These are phyloP conservation scores for Bombyx mandarina DNA, from an alignment of 1,140 invertebrate genomes.

Conservation along the genomic window DNA sequence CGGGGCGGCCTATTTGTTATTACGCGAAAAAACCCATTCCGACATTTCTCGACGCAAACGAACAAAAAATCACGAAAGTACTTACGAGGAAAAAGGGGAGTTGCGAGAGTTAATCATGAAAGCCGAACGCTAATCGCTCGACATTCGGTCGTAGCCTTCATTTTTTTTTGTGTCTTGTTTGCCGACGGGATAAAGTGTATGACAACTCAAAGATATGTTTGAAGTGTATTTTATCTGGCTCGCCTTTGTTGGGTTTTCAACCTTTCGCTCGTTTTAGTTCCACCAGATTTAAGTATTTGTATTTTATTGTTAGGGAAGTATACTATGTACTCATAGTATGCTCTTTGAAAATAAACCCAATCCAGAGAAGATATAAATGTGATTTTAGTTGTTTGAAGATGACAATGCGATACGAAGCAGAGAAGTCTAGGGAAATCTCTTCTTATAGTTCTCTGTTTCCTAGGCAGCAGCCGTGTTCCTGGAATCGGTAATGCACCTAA, in stretches of 20 bases:
- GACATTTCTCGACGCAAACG: slow-evolving; percentile 22
- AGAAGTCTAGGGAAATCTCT: too few relatives aligned
- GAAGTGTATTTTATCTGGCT: slow-evolving; percentile 25
- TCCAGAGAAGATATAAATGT: too few relatives aligned
- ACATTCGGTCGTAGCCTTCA: slow-evolving; percentile 22
- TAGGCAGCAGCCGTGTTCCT: too few relatives aligned
- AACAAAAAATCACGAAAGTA: slow-evolving; percentile 28
- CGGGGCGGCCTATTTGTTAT: slow-evolving; percentile 43
- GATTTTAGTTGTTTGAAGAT: too few relatives aligned
- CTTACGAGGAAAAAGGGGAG: slow-evolving; percentile 29
- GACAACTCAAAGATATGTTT: slow-evolving; percentile 31
- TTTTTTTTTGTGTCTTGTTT: slow-evolving; percentile 34
- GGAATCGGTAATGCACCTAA: too few relatives aligned
- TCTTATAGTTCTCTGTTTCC: too few relatives aligned
- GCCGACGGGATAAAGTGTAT: slow-evolving; percentile 30
- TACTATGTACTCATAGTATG: too few relatives aligned
- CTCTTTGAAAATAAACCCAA: too few relatives aligned
- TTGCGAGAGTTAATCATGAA: slow-evolving; percentile 50
- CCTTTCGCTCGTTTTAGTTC: neutral
- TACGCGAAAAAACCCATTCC: slow-evolving; percentile 34
- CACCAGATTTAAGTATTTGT: neutral
- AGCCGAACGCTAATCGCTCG: slow-evolving; percentile 39
- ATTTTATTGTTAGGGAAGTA: too few relatives aligned
- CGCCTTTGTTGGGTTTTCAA: slow-evolving; percentile 14
- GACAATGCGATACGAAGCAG: too few relatives aligned